phyloP scores from a whole-genome alignment of 2,797 vertebrate genomes.

The Anisognathus igniventris region DNA sequence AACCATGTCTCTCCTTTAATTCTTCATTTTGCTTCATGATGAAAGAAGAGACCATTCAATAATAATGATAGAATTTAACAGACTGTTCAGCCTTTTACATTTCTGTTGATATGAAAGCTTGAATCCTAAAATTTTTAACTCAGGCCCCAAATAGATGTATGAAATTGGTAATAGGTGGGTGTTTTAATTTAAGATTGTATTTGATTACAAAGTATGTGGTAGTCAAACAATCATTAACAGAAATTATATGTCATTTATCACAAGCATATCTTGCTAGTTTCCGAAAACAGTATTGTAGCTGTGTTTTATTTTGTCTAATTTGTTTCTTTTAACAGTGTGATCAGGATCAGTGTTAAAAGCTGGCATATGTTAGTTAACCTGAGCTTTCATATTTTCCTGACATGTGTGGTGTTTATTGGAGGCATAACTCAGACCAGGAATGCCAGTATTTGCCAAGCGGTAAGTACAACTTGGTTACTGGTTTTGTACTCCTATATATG shows the following conservation, averaged over 20 bases:
- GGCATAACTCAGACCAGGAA: conserved; percentile 91
- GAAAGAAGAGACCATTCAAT: neutral
- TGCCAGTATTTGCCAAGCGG: conserved; percentile 91
- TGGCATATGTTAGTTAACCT: conserved; percentile 99
- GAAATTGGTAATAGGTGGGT: neutral
- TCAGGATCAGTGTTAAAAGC: conserved; percentile 91
- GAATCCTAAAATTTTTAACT: neutral
- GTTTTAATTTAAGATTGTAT: neutral
- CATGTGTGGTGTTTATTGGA: conserved; percentile 87
- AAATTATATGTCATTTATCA: neutral
- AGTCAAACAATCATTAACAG: neutral
- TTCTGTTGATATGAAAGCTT: neutral
- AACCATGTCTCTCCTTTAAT: neutral
- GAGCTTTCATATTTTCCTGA: conserved; percentile 91
- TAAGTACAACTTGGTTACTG: conserved; percentile 74
- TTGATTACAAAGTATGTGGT: neutral
- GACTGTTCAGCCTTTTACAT: neutral
- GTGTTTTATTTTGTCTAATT: neutral
- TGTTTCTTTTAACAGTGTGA: conserved; percentile 76
- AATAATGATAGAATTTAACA: neutral
- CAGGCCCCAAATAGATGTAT: neutral
- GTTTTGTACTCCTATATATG: neutral
- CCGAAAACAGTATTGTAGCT: neutral
- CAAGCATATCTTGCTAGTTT: neutral
- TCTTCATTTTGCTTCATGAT: neutral